Base-by-base conservation (phyloP, 2,888 invertebrate genomes). In the Andrena praecox region DNA sequence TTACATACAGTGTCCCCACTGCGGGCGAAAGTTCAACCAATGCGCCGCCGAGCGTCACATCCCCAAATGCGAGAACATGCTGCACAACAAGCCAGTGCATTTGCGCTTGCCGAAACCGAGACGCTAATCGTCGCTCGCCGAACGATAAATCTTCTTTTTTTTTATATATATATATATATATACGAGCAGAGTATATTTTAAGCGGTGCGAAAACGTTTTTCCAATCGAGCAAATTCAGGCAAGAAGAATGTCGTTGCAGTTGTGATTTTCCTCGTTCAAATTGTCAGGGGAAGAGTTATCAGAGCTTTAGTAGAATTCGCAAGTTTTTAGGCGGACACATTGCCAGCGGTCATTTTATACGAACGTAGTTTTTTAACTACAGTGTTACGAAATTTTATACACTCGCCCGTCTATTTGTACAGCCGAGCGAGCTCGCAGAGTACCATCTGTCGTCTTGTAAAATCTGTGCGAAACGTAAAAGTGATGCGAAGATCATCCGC, bases 1-100 rank as follows among this genome's bases (percentile, higher is more conserved):
- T 95, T 98, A 98, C 94, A 95, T 98, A 29, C 96, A 96, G 91
- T 99, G 99, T 91, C 98, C 98, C 0, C 97, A 98, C 94, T 99
- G 99, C 94, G 95, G 95, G 35, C 95, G 98, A 0, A 96, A 97
- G 90, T 99, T 99, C 95, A 98, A 97, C 94, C 96, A 97, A 90
- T 94, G 95, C 0, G 98, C 98, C 0, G 99, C 99, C 1, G 97
- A 97, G 87, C 95, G 99, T 35, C 99, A 99, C 95, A 98, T 99
- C 89, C 99, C 99, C 68, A 97, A 97, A 94, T 99, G 99, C 94
- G 97, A 97, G 91, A 96, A 95, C 90, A 98, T 96, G 95, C 94
- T 96, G 88, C 97, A 97, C 94, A 98, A 98, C 93, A 98, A 98
- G 91, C 96, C 96, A 89, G 96, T 95, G 67, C 91, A 92, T 69